Evolutionary conservation across 1,140 invertebrate species (phyloP), one percentile per base, ranked within the genome.

Genomic region (Papilio polyxenes): DNA sequence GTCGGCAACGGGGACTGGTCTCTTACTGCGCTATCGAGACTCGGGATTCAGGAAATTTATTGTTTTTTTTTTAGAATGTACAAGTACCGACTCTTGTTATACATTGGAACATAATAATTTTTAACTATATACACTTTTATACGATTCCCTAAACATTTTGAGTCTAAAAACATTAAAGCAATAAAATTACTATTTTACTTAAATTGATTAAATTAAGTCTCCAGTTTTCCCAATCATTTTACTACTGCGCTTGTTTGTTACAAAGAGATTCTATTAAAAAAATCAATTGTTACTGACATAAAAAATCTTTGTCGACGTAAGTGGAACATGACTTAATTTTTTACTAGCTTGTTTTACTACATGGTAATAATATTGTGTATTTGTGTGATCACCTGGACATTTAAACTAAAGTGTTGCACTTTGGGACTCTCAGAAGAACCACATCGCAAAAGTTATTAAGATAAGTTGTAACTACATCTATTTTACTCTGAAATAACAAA

Each of bases 1-100:
- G 83, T 85, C 82, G 76, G 80, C 81, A 59, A 31, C 40, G 74
- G 81, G 49, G 75, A 72, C 85, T 10, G 82, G 80, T 80, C 82
- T 75, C 53, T 77, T 40, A 23, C 44, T 80, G 81, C 80, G 77
- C 65, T 53, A 53, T 84, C 37, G 49, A 72, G 31, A 80, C 82
- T 77, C 37, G 56, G 44, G 56, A 75, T 51, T 49, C 15, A 8
- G 77, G 20, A 62, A 49, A 69, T 80, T 80, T 80, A 80, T 80
- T 23, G 62, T 69, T 80, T 80, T 80, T 80, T 80, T 80, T 69
- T 65, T 69, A 69, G 59, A 31, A 69, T 59, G n/a, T 7, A 80
- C 78, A 40, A 69, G 10, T 31, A 56, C 23, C 37, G 20, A 11
- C 17, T 59, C 56, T 59, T 40, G 5, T 59, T 56, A 62, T 62